A percentile compares a stretch with the other conserved stretches of the same genome.
Conservation (phyloP, 2,113 vertebrate genomes). For the Gallinago paraguaiae region DNA sequence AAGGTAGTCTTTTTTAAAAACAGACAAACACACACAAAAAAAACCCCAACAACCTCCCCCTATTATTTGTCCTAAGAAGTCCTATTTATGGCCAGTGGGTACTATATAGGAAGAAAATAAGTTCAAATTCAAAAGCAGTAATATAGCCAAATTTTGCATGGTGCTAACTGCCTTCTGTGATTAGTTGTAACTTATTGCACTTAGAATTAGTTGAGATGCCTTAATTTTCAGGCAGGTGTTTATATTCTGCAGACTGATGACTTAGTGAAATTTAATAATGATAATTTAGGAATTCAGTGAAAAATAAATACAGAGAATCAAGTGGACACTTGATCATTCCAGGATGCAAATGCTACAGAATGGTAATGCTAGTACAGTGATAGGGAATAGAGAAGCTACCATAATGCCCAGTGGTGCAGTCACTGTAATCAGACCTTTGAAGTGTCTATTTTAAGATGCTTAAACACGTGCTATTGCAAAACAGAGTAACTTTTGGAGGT, state of each 20-base stretch:
- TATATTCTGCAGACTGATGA: background rate
- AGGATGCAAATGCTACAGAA: background rate
- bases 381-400: background rate
- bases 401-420: background rate
- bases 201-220: background rate
- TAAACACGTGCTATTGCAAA: background rate
- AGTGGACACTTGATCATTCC: background rate
- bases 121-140: background rate
- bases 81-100: background rate
- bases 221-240: background rate
- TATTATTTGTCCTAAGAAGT: background rate
- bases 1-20: background rate
- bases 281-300: background rate
- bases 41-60: background rate
- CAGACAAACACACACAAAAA: background rate
- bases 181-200: background rate
- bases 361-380: background rate
- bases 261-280: background rate
- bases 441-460: background rate
- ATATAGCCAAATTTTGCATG: background rate
- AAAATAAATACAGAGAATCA: background rate
- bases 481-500: background rate
- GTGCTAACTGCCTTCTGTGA: background rate
- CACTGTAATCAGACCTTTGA: accelerated
- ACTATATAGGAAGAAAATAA: background rate